Conservation (phyloP, 2,113 vertebrate genomes). For the Condylura cristata region DNA sequence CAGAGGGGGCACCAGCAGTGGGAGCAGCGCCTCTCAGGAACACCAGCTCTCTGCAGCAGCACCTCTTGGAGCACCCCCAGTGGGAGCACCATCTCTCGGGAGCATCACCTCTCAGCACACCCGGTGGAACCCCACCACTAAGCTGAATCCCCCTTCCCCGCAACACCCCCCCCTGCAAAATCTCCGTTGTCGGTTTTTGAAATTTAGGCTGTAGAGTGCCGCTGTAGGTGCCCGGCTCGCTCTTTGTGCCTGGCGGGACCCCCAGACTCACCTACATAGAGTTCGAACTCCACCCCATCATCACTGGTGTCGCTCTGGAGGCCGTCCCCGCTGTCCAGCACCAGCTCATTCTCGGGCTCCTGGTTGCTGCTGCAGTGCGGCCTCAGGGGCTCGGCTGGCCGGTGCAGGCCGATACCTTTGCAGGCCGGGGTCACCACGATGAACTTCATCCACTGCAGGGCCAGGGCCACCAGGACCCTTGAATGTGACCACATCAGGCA, state of each 20-base stretch:
- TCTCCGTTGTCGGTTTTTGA: too few relatives aligned
- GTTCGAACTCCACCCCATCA: constrained; percentile 98
- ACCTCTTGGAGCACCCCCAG: too few relatives aligned
- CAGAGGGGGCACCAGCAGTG: too few relatives aligned
- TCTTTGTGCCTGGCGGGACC: not conserved
- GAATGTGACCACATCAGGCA: constrained; percentile 97
- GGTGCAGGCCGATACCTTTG: constrained; percentile 95
- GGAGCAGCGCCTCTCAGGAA: too few relatives aligned
- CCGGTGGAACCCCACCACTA: too few relatives aligned
- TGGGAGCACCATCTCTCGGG: too few relatives aligned
- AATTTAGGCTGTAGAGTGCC: too few relatives aligned
- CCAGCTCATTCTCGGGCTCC: constrained; percentile 87
- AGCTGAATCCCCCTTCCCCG: too few relatives aligned
- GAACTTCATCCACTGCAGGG: constrained; percentile 99
- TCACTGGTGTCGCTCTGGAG: constrained; percentile 98
- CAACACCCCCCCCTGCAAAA: too few relatives aligned
- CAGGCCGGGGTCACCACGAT: constrained; percentile 98
- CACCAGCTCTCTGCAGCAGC: too few relatives aligned
- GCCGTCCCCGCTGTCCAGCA: constrained; percentile 91
- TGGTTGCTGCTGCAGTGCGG: constrained; percentile 84
- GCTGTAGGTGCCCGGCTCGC: too few relatives aligned
- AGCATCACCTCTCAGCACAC: too few relatives aligned
- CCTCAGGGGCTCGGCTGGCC: constrained; percentile 91
- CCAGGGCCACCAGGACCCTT: constrained; percentile 97
- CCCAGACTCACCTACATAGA: constrained; percentile 93